Conservation (phyloP, 2,888 invertebrate species). For the Tinea trinotella region DNA sequence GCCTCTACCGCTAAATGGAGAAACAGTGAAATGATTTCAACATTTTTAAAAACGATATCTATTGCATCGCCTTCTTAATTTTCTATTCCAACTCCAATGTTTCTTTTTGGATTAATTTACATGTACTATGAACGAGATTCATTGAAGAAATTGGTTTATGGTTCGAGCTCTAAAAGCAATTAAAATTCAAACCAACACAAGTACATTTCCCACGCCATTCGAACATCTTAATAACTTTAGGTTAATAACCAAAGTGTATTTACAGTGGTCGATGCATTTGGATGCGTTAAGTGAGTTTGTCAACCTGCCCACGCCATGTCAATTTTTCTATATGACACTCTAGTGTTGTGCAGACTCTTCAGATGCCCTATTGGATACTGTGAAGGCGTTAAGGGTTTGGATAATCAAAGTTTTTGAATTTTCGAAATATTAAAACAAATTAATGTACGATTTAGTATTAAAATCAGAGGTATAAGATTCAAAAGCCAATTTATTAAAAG, state of each 20-base stretch:
- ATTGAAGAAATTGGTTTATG: constrained; percentile 6
- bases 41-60: no score
- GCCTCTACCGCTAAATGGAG: no score
- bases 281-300: constrained; percentile 21
- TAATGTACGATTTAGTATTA: no score
- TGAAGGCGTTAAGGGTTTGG: constrained; percentile 7
- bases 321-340: constrained; percentile 18
- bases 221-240: constrained; percentile 17
- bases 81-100: neutral
- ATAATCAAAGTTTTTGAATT: no score
- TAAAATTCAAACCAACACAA: constrained; percentile 5
- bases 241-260: constrained; percentile 20
- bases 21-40: no score
- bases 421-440: no score
- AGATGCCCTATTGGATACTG: constrained; percentile 3
- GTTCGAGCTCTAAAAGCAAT: neutral
- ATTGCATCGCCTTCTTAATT: neutral
- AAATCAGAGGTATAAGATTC: no score
- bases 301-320: constrained; percentile 20
- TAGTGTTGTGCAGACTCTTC: neutral
- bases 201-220: constrained; percentile 19
- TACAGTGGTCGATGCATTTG: constrained; percentile 19
- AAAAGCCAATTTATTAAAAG: no score
- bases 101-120: neutral
- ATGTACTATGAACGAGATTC: neutral